These are phyloP conservation scores for Harpalus rubripes DNA, from an alignment of 2,888 invertebrate genomes.

Conservation along the genomic window DNA sequence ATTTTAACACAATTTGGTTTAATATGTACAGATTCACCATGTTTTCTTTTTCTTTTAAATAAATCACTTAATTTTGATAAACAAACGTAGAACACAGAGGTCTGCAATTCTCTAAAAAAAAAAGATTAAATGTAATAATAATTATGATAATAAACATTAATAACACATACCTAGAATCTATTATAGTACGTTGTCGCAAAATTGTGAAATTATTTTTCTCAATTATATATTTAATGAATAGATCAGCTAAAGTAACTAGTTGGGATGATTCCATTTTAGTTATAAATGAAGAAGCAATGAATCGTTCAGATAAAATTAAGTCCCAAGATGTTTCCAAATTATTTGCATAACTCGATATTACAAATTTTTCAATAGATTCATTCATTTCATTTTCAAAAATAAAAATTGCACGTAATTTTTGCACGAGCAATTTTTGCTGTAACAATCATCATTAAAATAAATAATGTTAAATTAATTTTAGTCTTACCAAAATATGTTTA, in stretches of 20 bases:
- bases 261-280: conserved; percentile 71
- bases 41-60: conserved; percentile 72
- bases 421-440: conserved; percentile 74
- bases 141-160: background rate
- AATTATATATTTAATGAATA: conserved; percentile 68
- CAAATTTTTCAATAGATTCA: conserved; percentile 71
- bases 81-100: conserved; percentile 70
- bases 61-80: conserved; percentile 73
- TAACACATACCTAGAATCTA: conserved; percentile 53
- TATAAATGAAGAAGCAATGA: conserved; percentile 72
- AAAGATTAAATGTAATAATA: conserved; percentile 19
- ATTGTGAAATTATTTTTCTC: conserved; percentile 48
- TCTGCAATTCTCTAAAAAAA: conserved; percentile 69
- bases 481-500: conserved; percentile 72
- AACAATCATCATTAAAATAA: conserved; percentile 27
- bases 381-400: conserved; percentile 73
- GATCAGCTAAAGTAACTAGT: conserved; percentile 67
- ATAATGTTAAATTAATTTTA: conserved; percentile 4
- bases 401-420: conserved; percentile 73
- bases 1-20: conserved; percentile 70
- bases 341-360: conserved; percentile 70
- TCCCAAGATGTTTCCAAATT: conserved; percentile 72
- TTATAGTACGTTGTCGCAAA: conserved; percentile 48
- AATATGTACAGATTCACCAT: conserved; percentile 68
- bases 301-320: conserved; percentile 73